Evolutionary conservation across 2,888 invertebrate species (phyloP), one percentile per base, ranked within the genome.

Genomic region (Cephus sareptanus): DNA sequence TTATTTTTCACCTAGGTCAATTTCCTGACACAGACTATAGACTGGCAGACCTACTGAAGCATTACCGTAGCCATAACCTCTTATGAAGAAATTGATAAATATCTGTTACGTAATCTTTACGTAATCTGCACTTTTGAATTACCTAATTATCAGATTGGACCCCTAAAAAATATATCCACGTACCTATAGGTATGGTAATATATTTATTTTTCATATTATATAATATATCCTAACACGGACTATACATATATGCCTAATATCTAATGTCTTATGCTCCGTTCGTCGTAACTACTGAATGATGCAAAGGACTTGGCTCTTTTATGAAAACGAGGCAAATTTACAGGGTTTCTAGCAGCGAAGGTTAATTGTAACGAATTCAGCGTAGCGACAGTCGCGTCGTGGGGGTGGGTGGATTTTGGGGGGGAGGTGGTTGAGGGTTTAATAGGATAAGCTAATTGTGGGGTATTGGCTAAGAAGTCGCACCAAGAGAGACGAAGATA

Each of bases 401-500:
- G 9, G 23, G 56, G 23, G 56, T 56, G 56, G 56, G 56, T 40
- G 40, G 40, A n/a, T n/a, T n/a, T n/a, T n/a, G 37, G 34, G 11
- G 37, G 12, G 83, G 86, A 86, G 86, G 86, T 86, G 84, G 87
- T 84, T 86, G 87, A 34, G 78, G 87, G 89, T 90, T 91, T 91
- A 91, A 91, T 88, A 90, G 91, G 90, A 91, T 91, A 91, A 91
- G 91, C 90, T 91, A 91, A 91, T 91, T 91, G 91, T 90, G 90
- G 89, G 88, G 85, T 91, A 91, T 91, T 91, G 91, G 91, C 89
- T 90, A 89, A 91, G 91, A 90, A 90, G 89, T 88, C 87, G 86
- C 31, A 79, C 81, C 76, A 76, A 80, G 85, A 86, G 86, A 86
- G 86, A 82, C 81, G 56, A 15, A 56, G 56, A 56, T 56, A 56